Percentiles rank a stretch among this genome's conserved stretches.
Conservation (phyloP, 30 jellyfish, hydroid and myxozoan genomes). For the Sanderia malayensis region DNA sequence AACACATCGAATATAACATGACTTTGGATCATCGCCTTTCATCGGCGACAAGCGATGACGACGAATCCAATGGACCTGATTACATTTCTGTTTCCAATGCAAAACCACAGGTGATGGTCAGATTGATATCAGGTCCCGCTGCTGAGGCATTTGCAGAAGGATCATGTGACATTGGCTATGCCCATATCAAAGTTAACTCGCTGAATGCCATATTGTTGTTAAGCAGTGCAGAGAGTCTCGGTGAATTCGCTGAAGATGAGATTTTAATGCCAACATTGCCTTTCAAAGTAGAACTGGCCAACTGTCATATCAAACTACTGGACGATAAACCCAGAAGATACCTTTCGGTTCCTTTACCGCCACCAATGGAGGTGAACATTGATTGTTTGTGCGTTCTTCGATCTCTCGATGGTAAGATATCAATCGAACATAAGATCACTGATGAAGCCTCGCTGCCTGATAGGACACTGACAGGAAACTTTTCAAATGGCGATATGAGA, state of each 20-base stretch:
- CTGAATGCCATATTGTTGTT: constrained; percentile 68
- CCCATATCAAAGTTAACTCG: constrained; percentile 59
- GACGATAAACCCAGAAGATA: constrained; percentile 93
- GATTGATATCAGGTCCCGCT: constrained; percentile 76
- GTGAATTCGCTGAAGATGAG: constrained; percentile 97
- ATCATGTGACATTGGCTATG: constrained; percentile 75
- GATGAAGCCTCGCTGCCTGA: neutral
- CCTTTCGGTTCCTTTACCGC: constrained; percentile 69
- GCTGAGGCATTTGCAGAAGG: constrained; percentile 63
- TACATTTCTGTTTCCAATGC: constrained; percentile 10
- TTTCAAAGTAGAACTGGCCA: constrained; percentile 54
- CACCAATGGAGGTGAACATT: constrained; percentile 70
- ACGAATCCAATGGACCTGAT: constrained; percentile 21
- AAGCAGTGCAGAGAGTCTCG: constrained; percentile 77
- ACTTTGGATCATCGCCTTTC: constrained; percentile 74
- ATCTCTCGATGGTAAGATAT: constrained; percentile 47
- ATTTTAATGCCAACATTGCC: constrained; percentile 61
- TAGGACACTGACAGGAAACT: neutral
- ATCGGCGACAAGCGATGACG: constrained; percentile 1
- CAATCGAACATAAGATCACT: constrained; percentile 1
- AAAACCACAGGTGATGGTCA: constrained; percentile 43
- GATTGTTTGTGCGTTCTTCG: constrained; percentile 41
- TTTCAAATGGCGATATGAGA: neutral
- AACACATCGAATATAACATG: constrained; percentile 65
- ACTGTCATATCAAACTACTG: constrained; percentile 48